These are phyloP conservation scores for Noctua fimbriata DNA, from an alignment of 2,888 invertebrate genomes.

Conservation along the genomic window DNA sequence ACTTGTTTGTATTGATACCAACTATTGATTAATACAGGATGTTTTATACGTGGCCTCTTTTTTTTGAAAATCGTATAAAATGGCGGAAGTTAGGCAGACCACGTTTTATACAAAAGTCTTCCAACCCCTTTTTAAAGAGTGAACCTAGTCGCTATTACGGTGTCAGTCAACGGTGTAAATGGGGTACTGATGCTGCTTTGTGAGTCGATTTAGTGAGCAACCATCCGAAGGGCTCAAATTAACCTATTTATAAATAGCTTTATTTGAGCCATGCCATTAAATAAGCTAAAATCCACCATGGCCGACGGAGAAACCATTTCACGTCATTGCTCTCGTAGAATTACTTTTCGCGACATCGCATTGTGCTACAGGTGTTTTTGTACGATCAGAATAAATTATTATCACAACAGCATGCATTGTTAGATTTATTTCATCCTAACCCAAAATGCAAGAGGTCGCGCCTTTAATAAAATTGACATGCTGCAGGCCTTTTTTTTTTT, in stretches of 20 bases:
- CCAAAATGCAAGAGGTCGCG: constrained; percentile 20
- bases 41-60: no score
- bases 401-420: background rate
- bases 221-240: background rate
- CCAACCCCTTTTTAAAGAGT: background rate
- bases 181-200: background rate
- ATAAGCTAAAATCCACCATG: background rate
- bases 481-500: no score
- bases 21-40: no score
- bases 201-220: background rate
- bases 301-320: background rate
- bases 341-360: no score
- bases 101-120: no score
- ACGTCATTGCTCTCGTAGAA: background rate
- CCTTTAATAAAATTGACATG: background rate
- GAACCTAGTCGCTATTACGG: background rate
- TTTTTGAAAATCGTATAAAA: no score
- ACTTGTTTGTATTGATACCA: no score
- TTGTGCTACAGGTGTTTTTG: background rate
- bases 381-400: background rate
- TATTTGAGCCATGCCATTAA: no score
- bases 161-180: background rate
- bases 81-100: no score
- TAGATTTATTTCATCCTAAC: background rate
- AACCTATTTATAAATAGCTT: no score